phyloP scores from a whole-genome alignment of 1,140 invertebrate genomes.

The Aphaenogaster floridana region DNA sequence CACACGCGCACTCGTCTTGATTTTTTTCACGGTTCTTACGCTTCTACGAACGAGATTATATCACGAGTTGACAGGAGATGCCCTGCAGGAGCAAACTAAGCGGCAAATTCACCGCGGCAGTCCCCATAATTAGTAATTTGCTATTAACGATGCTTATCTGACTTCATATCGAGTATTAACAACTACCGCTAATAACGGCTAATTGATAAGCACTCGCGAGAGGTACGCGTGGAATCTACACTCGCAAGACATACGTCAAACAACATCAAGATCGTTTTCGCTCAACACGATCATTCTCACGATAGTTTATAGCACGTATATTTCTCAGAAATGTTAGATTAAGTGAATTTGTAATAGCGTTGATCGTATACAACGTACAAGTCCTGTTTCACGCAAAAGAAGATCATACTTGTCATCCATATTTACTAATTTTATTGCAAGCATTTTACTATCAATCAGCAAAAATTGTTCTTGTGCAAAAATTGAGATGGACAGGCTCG shows the following conservation, averaged over 20 bases:
- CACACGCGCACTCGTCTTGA: conserved; percentile 18
- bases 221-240: not conserved
- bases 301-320: not conserved
- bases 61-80: conserved; percentile 18
- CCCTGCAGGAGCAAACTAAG: not conserved
- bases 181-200: conserved; percentile 36
- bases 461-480: not conserved
- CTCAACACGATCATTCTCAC: not conserved
- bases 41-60: conserved; percentile 27
- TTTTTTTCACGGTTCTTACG: conserved; percentile 11
- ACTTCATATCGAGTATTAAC: conserved; percentile 28
- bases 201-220: conserved; percentile 28
- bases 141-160: conserved; percentile 42
- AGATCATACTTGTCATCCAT: not conserved
- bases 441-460: not conserved
- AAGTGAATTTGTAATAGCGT: not conserved
- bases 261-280: conserved; percentile 14
- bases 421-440: conserved; percentile 12
- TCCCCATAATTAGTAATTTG: conserved; percentile 37
- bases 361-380: not conserved
- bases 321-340: not conserved
- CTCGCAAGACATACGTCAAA: not conserved
- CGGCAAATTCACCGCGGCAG: not conserved
- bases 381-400: not conserved
- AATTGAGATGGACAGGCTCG: conserved; percentile 4